These are phyloP conservation scores for Mesocricetus auratus DNA, from an alignment of 2,113 vertebrate genomes.

Conservation along the genomic window DNA sequence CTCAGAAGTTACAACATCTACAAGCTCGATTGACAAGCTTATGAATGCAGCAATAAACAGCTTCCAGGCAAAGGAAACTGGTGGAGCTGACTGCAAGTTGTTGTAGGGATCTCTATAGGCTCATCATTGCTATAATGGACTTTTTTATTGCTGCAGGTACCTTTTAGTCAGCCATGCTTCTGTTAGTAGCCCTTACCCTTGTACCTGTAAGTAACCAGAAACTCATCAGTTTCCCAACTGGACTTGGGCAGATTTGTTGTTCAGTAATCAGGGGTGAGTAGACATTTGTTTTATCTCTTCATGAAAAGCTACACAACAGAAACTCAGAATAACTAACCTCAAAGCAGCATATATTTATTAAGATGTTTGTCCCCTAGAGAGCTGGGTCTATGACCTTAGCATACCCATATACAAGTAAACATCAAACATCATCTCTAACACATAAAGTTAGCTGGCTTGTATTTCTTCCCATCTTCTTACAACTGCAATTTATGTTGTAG, in stretches of 20 bases:
- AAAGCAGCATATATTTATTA: neutral
- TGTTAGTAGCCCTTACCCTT: neutral
- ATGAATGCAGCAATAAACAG: neutral
- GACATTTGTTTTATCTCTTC: neutral
- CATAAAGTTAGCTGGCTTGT: neutral
- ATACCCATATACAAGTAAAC: neutral
- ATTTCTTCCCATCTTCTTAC: neutral
- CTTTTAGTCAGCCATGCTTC: neutral
- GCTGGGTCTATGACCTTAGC: neutral
- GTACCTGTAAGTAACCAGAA: neutral
- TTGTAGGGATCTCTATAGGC: neutral
- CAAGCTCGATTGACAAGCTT: neutral
- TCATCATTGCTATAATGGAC: neutral
- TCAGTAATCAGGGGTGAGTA: neutral
- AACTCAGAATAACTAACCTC: neutral
- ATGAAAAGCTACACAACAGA: neutral
- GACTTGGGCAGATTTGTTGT: neutral
- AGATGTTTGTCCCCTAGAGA: constrained; percentile 3
- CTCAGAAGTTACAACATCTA: neutral
- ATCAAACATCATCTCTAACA: neutral
- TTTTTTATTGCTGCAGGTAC: neutral
- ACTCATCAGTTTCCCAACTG: neutral
- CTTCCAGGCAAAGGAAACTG: neutral
- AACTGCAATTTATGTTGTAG: neutral
- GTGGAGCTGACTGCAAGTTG: neutral